phyloP scores from a whole-genome alignment of 1,140 invertebrate genomes.

The Pararge aegeria region DNA sequence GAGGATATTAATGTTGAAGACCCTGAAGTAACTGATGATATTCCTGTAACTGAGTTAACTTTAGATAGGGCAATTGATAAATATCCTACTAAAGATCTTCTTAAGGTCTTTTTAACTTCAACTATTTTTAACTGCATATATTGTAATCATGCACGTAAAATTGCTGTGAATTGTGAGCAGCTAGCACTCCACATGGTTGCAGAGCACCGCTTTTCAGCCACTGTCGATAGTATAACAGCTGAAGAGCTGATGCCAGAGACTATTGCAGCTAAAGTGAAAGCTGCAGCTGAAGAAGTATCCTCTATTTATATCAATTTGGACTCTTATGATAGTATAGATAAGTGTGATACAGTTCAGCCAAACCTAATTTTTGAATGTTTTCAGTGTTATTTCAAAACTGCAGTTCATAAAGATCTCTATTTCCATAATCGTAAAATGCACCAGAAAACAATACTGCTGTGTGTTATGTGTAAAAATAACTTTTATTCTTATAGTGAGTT shows the following conservation, averaged over 20 bases:
- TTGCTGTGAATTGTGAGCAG: constrained; percentile 90
- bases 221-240: constrained; percentile 86
- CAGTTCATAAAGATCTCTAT: constrained; percentile 90
- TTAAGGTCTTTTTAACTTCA: constrained; percentile 86
- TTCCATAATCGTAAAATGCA: constrained; percentile 92
- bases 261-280: constrained; percentile 84
- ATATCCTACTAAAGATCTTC: constrained; percentile 84
- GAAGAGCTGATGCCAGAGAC: constrained; percentile 86
- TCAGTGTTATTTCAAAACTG: constrained; percentile 88
- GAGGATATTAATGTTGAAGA: constrained; percentile 56
- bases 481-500: constrained; percentile 93
- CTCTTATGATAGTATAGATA: constrained; percentile 82
- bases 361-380: constrained; percentile 89
- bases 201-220: constrained; percentile 87
- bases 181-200: constrained; percentile 88
- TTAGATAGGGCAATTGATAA: constrained; percentile 87
- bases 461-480: constrained; percentile 91
- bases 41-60: constrained; percentile 85
- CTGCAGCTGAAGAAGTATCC: constrained; percentile 82
- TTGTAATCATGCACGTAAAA: constrained; percentile 90
- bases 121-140: constrained; percentile 87
- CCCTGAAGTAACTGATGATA: constrained; percentile 39
- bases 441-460: constrained; percentile 88
- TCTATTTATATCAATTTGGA: constrained; percentile 86
- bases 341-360: constrained; percentile 70